Evolutionary conservation across 2,888 invertebrate species (phyloP).

Genomic region (Cosmopolites sordidus): DNA sequence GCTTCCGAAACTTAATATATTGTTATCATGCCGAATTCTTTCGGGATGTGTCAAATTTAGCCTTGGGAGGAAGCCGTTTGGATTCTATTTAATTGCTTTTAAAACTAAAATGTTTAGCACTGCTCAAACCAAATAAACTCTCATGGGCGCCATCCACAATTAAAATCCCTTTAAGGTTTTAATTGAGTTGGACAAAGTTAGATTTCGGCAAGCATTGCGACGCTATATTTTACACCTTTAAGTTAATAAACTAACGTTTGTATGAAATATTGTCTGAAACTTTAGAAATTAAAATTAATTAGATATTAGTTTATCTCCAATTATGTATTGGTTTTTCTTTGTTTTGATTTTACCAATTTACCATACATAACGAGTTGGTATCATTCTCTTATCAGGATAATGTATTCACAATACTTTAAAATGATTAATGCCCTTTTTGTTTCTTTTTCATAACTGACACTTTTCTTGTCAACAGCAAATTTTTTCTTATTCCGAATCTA

Average conservation of each 20-base stretch:
- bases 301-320: too few relatives aligned
- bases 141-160: conserved; percentile 9
- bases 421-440: too few relatives aligned
- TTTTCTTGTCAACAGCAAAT: too few relatives aligned
- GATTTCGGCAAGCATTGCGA: background rate
- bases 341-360: too few relatives aligned
- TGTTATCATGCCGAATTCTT: conserved; percentile 1
- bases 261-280: too few relatives aligned
- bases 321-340: too few relatives aligned
- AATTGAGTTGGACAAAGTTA: conserved; percentile 7
- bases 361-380: too few relatives aligned
- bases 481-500: too few relatives aligned
- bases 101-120: conserved; percentile 6
- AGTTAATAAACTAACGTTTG: background rate
- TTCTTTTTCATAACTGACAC: too few relatives aligned
- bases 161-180: conserved; percentile 11
- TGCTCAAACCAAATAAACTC: conserved; percentile 5
- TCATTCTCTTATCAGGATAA: too few relatives aligned
- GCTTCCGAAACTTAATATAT: conserved; percentile 4
- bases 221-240: conserved; percentile 6
- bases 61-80: conserved; percentile 3
- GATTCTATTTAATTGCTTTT: conserved; percentile 12
- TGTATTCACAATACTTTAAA: too few relatives aligned
- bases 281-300: too few relatives aligned
- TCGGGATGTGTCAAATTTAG: conserved; percentile 3